These are phyloP conservation scores for Plutomurus gul DNA, from an alignment of 1,140 invertebrate species.

Conservation along the genomic window DNA sequence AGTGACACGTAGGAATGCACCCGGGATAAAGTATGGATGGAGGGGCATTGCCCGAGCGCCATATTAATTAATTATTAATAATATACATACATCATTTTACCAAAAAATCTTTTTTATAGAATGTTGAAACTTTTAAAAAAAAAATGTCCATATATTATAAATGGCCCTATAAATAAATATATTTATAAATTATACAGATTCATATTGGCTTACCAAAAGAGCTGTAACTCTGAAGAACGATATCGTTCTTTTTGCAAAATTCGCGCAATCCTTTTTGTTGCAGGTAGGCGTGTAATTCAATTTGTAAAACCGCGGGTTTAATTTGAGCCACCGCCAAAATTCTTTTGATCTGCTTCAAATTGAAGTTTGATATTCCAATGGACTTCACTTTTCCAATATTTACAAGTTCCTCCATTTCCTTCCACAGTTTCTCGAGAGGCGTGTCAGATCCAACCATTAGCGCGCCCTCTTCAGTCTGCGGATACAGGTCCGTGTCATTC, in stretches of 20 bases:
- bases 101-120: too few species aligned
- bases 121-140: too few species aligned
- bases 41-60: too few species aligned
- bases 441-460: constrained; percentile 70
- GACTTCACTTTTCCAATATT: constrained; percentile 63
- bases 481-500: constrained; percentile 41
- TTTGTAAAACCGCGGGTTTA: background rate
- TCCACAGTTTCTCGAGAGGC: constrained; percentile 73
- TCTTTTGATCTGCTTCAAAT: constrained; percentile 61
- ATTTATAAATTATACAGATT: too few species aligned
- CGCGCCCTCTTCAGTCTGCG: constrained; percentile 44
- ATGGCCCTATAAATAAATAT: too few species aligned
- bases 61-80: too few species aligned
- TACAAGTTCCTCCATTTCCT: constrained; percentile 60
- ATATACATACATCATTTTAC: too few species aligned
- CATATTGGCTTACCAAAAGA: constrained; percentile 57
- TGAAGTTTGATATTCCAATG: constrained; percentile 70
- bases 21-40: too few species aligned
- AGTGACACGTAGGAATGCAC: constrained; percentile 75
- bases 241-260: constrained; percentile 56
- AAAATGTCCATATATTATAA: too few species aligned
- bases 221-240: background rate
- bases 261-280: constrained; percentile 59
- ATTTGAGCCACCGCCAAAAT: constrained; percentile 53
- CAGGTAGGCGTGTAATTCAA: constrained; percentile 60